These are phyloP conservation scores for Calypte anna DNA, from an alignment of 2,113 vertebrate species.

Conservation along the genomic window DNA sequence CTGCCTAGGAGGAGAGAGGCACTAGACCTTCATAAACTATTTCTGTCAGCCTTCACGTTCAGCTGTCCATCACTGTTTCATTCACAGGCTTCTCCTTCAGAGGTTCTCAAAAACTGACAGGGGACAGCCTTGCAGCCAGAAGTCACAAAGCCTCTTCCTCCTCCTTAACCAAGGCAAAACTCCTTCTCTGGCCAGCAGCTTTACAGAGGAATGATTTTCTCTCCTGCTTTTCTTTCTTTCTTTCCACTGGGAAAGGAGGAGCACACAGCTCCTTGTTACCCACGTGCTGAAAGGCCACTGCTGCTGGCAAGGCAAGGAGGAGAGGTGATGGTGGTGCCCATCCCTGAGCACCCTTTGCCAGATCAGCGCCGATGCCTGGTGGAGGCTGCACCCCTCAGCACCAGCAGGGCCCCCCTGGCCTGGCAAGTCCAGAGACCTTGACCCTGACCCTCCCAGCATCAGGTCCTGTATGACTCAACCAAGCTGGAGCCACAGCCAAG, in stretches of 20 bases:
- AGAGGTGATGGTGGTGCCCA: too few species aligned
- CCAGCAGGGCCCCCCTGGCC: too few species aligned
- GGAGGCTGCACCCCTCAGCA: too few species aligned
- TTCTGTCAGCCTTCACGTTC: not conserved
- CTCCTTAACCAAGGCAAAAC: not conserved
- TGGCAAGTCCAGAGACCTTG: too few species aligned
- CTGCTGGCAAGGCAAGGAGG: not conserved
- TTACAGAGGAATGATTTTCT: not conserved
- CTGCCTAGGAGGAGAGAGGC: not conserved
- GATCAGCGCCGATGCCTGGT: too few species aligned
- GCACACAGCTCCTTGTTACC: not conserved
- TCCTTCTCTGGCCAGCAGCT: not conserved
- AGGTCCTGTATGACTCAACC: too few species aligned
- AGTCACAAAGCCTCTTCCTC: not conserved
- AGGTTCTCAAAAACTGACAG: not conserved
- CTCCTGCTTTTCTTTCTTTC: not conserved
- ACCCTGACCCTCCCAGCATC: too few species aligned
- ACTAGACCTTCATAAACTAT: not conserved
- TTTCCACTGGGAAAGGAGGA: not conserved
- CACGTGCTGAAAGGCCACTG: rapidly evolving
- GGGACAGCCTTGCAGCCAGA: not conserved
- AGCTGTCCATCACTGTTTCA: not conserved
- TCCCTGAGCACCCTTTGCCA: too few species aligned
- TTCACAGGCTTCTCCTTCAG: not conserved
- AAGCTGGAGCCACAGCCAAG: too few species aligned